Evolutionary conservation across 2,888 invertebrate species (phyloP).

Genomic region (Endomychus coccineus): DNA sequence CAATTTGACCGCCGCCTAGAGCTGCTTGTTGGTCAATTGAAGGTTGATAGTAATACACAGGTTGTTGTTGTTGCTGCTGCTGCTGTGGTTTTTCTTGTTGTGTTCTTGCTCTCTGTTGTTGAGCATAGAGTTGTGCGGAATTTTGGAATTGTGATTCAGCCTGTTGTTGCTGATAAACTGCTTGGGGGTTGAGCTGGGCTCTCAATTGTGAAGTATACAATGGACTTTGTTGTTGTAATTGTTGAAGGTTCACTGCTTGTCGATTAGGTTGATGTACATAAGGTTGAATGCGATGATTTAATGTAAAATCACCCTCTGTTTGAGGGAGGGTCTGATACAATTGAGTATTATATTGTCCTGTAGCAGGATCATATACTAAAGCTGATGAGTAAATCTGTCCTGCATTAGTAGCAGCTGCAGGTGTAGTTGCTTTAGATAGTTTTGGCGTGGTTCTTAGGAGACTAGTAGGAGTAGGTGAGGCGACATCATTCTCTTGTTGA

Average conservation of each 20-base stretch:
- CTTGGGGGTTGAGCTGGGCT: constrained; percentile 29
- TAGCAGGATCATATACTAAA: constrained; percentile 66
- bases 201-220: constrained; percentile 41
- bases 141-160: constrained; percentile 55
- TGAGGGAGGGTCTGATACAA: constrained; percentile 69
- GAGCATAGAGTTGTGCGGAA: constrained; percentile 46
- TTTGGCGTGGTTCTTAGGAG: constrained; percentile 38
- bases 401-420: constrained; percentile 32
- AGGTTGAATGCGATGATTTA: constrained; percentile 69
- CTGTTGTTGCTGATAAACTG: constrained; percentile 55
- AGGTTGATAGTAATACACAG: constrained; percentile 55
- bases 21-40: constrained; percentile 31
- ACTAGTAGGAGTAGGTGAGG: constrained; percentile 48
- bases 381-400: constrained; percentile 70
- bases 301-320: constrained; percentile 60
- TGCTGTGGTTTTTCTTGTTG: constrained; percentile 39
- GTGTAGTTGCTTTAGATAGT: constrained; percentile 35
- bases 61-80: constrained; percentile 37
- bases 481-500: constrained; percentile 58
- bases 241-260: constrained; percentile 51
- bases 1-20: constrained; percentile 63
- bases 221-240: constrained; percentile 49
- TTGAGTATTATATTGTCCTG: constrained; percentile 72
- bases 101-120: constrained; percentile 44
- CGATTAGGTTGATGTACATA: constrained; percentile 55